Evolutionary conservation across 2,113 vertebrate genomes (phyloP), one percentile per base, ranked within the genome.

Genomic region (Rhea americana): DNA sequence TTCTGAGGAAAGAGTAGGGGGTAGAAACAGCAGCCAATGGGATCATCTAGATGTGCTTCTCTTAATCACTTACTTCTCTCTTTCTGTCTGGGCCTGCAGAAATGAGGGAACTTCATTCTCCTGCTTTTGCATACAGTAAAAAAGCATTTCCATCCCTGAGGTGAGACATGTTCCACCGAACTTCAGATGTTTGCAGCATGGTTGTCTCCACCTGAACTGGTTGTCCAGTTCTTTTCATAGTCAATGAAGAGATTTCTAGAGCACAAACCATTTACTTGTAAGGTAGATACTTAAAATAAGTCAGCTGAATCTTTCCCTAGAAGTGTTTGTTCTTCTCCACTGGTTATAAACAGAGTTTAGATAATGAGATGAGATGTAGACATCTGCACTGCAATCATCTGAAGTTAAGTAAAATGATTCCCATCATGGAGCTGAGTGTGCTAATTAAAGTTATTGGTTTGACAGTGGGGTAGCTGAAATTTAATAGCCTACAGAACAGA

Each of bases 401-500:
- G 4, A 39, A 55, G 0, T 0, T 1, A 6, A 21, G 25, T 2
- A 53, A 58, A 48, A 30, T 37, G 48, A 30, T 37, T 41, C 53
- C 32, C 48, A 39, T 1, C 19, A 3, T 1, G 5, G 24, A 30
- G 16, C 1, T 35, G 39, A 39, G 21, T 1, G 7, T 1, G 0
- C 35, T 11, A 12, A 15, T 45, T 19, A 11, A 37, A 53, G 26
- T 26, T 9, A 25, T 35, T 61, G 43, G 28, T 50, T 32, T 6
- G 43, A 21, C 7, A 15, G n/a, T 1, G 13, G 0, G 1, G 59
- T 5, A 45, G 59, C 39, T 73, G 41, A 25, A 30, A 20, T 35
- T 11, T 5, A 51, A 20, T 20, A 51, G 66, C 26, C 26, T 25
- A 4, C 20, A 28, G 80, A 20, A 28, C 2, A 26, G 47, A 87